Evolutionary conservation across 2,113 vertebrate species (phyloP), one percentile per base, ranked within the genome.

Genomic region (Microtus oregoni): DNA sequence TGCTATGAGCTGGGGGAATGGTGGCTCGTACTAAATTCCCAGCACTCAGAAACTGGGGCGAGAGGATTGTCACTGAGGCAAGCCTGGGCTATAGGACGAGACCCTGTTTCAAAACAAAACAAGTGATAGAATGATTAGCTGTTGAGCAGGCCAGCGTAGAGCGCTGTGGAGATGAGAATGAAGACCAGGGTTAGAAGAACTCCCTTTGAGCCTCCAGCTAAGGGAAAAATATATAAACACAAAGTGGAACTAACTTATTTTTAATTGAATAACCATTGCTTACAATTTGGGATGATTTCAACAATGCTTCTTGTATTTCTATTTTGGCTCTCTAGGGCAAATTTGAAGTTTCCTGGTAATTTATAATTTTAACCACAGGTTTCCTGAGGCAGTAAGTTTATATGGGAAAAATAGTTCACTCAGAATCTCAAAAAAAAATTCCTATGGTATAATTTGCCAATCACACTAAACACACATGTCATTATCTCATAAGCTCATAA

Each of bases 401-500:
- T 97, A 95, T 94, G 96, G 92, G 92, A 96, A 97, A 95, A 95
- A 91, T 24, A 95, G 92, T 96, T 95, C 92, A 89, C 83, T 95
- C 50, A 41, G 50, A 96, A 95, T 96, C 95, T 97, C 92, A 87
- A 97, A 94, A 97, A 38, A 61, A 38, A 17, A 7, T 22, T 72
- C 44, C 94, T 96, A 38, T 89, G 94, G 96, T 96, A 96, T 98
- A 97, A 97, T 98, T 97, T 97, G 95, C 96, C 94, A 95, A 89
- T 97, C 94, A 92, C 67, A 41, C 93, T 94, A 95, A 97, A 96
- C 88, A 97, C 92, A 97, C 95, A 92, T 97, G 90, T 96, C 91
- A 97, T 98, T 98, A 96, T 97, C 95, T 97, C 82, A 75, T 97
- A 97, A 97, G 94, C 95, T 97, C 94, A 94, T 98, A 97, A 97